A percentile compares a stretch with the other conserved stretches of the same genome.
Evolutionary conservation across 2,888 invertebrate genomes (phyloP).

Genomic region (Xylota sylvarum): DNA sequence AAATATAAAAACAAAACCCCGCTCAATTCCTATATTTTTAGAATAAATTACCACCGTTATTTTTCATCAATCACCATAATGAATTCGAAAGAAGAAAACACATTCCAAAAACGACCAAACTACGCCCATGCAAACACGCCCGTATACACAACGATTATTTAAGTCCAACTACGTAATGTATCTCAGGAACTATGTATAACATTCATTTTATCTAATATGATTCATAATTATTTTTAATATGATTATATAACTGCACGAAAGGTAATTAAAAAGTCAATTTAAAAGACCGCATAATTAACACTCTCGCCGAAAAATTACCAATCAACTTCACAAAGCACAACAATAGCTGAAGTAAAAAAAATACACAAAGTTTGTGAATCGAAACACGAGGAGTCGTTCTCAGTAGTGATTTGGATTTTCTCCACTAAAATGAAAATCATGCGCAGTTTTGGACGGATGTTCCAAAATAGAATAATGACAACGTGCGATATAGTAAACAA

Average conservation of each 20-base stretch:
- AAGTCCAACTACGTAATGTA: not conserved
- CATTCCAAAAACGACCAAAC: not conserved
- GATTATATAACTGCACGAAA: constrained; percentile 32
- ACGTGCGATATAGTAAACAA: constrained; percentile 45
- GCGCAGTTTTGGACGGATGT: constrained; percentile 50
- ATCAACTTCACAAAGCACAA: constrained; percentile 35
- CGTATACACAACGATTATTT: not conserved
- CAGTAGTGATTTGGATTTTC: constrained; percentile 37
- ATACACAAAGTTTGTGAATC: constrained; percentile 54
- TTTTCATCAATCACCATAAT: constrained; percentile 24
- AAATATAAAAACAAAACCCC: constrained; percentile 50
- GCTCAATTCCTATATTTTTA: constrained; percentile 28
- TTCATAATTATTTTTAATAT: constrained; percentile 28
- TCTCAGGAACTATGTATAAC: constrained; percentile 1
- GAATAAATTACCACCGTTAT: constrained; percentile 52
- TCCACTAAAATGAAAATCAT: constrained; percentile 39
- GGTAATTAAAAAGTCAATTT: constrained; percentile 37
- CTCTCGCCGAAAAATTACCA: constrained; percentile 23
- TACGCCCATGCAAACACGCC: constrained; percentile 18
- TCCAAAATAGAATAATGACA: constrained; percentile 46
- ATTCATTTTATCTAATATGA: not conserved
- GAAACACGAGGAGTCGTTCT: constrained; percentile 49
- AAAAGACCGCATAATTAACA: constrained; percentile 21
- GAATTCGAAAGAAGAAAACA: not conserved
- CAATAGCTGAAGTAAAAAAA: constrained; percentile 21